Evolutionary conservation across 2,797 vertebrate genomes (phyloP), one percentile per base, ranked within the genome.

Genomic region (Lagodon rhomboides): DNA sequence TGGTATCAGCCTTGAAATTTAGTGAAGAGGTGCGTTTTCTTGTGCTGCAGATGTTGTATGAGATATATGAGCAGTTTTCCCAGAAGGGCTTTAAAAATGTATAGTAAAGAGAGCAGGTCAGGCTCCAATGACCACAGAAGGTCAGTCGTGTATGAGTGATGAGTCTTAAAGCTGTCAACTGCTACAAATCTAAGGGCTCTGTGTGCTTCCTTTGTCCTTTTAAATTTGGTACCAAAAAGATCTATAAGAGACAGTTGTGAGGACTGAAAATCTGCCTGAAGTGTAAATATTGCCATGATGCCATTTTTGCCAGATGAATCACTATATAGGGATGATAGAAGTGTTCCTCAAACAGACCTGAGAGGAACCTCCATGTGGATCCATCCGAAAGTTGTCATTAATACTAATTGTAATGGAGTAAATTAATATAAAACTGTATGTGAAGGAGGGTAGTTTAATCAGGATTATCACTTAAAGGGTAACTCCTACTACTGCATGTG

Each of bases 91-190:
- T 22, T 2, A 64, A 17, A 30, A 38, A 51, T 49, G 16, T 50
- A 2, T 11, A 43, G n/a, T 11, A 25, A 46, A 47, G 11, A 13
- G 10, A 7, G n/a, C 23, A 51, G 49, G 30, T 66, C 34, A n/a
- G 63, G 20, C n/a, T 34, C 9, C 50, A 34, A 27, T 12, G 20
- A 25, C 23, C 41, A 18, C 1, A 47, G 17, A 20, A 38, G 50
- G 54, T 12, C 13, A 11, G 43, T 44, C 51, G 38, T 27, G 38
- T 44, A 10, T 68, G 4, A 41, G 30, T 3, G 64, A 53, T 22
- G n/a, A 18, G 49, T 67, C n/a, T 30, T 67, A 44, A 56, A 68
- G 41, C 18, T 46, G 53, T 27, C 65, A 44, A 12, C 53, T 58
- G 41, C 47, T 47, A 47, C 12, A 46, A 16, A 47, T 58, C 8